A percentile compares a stretch with the other conserved stretches of the same genome.
Evolutionary conservation across 1,140 invertebrate genomes (phyloP).

Genomic region (Zaprionus africanus): DNA sequence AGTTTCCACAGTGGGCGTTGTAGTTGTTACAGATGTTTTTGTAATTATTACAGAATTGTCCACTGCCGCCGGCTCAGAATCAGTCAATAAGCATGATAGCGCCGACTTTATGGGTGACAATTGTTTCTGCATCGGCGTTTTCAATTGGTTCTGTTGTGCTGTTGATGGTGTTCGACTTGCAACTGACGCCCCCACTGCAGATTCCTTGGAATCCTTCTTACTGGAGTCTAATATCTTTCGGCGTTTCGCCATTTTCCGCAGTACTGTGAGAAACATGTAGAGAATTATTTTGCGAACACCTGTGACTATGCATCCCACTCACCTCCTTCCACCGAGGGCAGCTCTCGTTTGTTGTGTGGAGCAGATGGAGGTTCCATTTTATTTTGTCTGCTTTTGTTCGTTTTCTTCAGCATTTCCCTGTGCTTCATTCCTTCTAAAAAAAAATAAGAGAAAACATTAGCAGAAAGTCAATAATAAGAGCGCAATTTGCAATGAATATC

Average conservation of each 20-base stretch:
- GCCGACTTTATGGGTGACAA: not conserved
- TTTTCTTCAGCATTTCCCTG: slow-evolving; percentile 11
- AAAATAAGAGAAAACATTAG: not conserved
- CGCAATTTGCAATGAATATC: not conserved
- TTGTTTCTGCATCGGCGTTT: not conserved
- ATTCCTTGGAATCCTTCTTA: not conserved
- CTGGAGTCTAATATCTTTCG: not conserved
- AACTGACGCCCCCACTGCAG: not conserved
- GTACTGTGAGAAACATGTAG: not conserved
- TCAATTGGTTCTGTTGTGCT: not conserved
- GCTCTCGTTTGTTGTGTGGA: not conserved
- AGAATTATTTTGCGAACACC: not conserved
- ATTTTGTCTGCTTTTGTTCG: not conserved
- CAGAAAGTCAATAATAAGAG: slow-evolving; percentile 26
- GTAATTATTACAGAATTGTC: slow-evolving; percentile 43
- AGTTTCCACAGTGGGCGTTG: not conserved
- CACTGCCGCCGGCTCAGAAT: not conserved
- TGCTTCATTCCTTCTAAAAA: slow-evolving; percentile 28
- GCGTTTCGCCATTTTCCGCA: slow-evolving; percentile 18
- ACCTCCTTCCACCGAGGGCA: slow-evolving; percentile 14
- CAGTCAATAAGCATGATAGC: not conserved
- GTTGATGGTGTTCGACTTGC: not conserved
- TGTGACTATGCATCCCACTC: not conserved
- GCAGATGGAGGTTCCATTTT: slow-evolving; percentile 26
- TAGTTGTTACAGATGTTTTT: slow-evolving; percentile 6